phyloP scores from a whole-genome alignment of 2,113 vertebrate species.

The Fregetta grallaria region DNA sequence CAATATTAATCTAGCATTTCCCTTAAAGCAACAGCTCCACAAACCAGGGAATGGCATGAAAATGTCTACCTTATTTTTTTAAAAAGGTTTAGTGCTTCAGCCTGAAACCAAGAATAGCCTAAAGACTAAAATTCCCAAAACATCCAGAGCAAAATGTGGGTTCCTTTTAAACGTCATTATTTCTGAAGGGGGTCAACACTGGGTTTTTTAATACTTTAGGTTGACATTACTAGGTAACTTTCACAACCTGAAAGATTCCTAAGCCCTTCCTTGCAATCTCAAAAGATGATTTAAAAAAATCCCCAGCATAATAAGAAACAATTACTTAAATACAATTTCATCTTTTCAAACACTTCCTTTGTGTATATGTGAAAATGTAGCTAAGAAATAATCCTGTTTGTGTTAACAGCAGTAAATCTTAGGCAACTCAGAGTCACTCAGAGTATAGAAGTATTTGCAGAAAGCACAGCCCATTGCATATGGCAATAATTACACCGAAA shows the following conservation, averaged over 20 bases:
- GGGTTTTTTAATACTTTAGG: background rate
- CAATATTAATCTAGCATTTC: background rate
- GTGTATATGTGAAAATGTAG: background rate
- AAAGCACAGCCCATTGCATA: background rate
- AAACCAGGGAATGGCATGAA: background rate
- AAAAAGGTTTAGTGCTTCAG: background rate
- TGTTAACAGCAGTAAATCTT: background rate
- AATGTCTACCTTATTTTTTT: background rate
- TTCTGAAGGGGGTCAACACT: background rate
- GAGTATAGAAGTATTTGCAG: background rate
- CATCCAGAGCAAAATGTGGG: background rate
- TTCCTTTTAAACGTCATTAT: background rate
- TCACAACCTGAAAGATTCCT: background rate
- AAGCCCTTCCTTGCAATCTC: background rate
- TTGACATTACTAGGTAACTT: background rate
- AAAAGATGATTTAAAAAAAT: background rate
- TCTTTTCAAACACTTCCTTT: background rate
- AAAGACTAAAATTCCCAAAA: background rate
- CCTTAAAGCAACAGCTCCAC: slow-evolving; percentile 6
- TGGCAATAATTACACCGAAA: background rate
- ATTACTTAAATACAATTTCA: background rate
- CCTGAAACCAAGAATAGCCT: background rate
- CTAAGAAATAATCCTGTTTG: background rate
- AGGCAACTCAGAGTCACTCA: background rate
- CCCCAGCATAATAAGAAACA: background rate